Base-by-base conservation (phyloP, 2,888 invertebrate genomes). In the Nymphalis urticae region DNA sequence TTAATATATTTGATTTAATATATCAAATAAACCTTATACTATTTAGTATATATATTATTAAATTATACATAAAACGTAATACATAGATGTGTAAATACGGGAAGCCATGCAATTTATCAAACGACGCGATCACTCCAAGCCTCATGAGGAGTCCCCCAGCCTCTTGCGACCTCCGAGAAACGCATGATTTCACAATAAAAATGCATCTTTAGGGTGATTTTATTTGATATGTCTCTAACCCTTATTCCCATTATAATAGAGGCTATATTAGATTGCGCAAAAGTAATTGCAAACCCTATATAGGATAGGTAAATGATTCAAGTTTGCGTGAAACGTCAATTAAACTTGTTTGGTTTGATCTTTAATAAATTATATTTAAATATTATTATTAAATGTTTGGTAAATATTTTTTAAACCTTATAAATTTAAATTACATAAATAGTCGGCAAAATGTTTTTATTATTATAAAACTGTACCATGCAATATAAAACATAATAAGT, bases 111-210 rank as follows among this genome's bases (percentile, higher is more conserved):
- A 64, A 68, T 48, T 64, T 60, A 64, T 68, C 64, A 70, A 68
- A 64, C 51, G 56, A 64, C 56, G 61, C 61, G 62, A 61, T 65
- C 68, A 71, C 68, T 67, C 62, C 50, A 62, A 68, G 59, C 68
- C 62, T 62, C 62, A 59, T 53, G 62, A 62, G 64, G 59, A 58
- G 58, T 51, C 58, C 62, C 68, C 67, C 62, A 62, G 51, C 61
- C 48, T 64, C 70, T 66, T 24, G 27, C 62, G 56, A 62, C 62
- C 67, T 67, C 54, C 27, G 67, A 48, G 27, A 48, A 42, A 65
- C 70, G 68, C 64, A 65, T 71, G 68, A 71, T 71, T 71, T 65
- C 70, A 71, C 70, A 71, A 68, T 65, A 68, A 65, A 56, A 64
- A 68, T 68, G 64, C 68, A 68, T 56, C 65, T 65, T 19, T 21